phyloP scores from a whole-genome alignment of 2,113 vertebrate genomes.

The Motacilla tschutschensis region DNA sequence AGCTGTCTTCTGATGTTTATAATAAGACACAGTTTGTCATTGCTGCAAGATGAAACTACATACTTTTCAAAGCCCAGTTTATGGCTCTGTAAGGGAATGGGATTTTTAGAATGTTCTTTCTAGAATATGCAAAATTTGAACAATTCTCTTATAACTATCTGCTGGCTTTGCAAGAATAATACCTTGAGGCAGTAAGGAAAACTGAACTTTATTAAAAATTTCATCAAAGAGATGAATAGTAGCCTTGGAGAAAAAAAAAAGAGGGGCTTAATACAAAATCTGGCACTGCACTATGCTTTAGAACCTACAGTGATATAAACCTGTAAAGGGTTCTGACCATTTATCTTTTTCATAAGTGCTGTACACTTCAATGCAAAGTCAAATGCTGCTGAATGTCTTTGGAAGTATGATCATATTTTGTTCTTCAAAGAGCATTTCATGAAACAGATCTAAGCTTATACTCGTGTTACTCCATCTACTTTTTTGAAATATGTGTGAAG shows the following conservation, averaged over 20 bases:
- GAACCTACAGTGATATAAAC: neutral
- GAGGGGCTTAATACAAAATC: neutral
- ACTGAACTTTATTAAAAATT: conserved; percentile 45
- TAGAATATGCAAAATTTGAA: neutral
- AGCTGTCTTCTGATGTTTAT: neutral
- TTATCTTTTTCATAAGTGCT: neutral
- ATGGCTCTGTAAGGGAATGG: neutral
- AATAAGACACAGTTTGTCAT: neutral
- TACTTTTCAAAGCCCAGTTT: conserved; percentile 6
- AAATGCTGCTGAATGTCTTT: neutral
- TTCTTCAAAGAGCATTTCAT: conserved; percentile 19
- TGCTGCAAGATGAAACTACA: conserved; percentile 6
- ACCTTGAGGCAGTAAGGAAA: conserved; percentile 39
- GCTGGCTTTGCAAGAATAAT: conserved; percentile 17
- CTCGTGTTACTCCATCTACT: neutral
- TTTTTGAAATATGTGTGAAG: neutral
- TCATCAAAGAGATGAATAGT: conserved; percentile 3
- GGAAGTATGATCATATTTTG: neutral
- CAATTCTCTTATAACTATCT: neutral
- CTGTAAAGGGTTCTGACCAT: neutral
- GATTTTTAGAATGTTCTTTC: neutral
- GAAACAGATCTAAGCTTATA: neutral
- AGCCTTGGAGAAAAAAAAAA: neutral
- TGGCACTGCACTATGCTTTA: neutral
- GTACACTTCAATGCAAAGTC: neutral